These are phyloP conservation scores for Florisuga fusca DNA, from an alignment of 2,797 vertebrate genomes.

Conservation along the genomic window DNA sequence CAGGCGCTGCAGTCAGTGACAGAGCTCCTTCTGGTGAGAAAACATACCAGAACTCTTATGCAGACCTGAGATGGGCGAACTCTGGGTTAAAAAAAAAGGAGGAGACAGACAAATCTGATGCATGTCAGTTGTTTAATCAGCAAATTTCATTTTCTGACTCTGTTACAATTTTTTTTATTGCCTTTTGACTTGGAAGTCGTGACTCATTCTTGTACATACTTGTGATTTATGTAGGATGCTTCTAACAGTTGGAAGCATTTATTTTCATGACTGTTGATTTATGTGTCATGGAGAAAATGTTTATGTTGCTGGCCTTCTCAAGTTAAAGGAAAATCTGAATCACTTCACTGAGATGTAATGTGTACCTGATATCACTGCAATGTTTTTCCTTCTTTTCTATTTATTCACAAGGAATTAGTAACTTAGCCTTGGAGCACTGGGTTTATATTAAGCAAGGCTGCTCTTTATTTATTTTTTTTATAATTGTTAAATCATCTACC, in stretches of 20 bases:
- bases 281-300: slow-evolving; percentile 58
- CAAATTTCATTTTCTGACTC: neutral
- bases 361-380: slow-evolving; percentile 14
- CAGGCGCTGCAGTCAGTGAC: slow-evolving; percentile 90
- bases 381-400: slow-evolving; percentile 48
- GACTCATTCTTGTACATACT: neutral
- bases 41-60: accelerated
- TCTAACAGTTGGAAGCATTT: slow-evolving; percentile 8
- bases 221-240: slow-evolving; percentile 21
- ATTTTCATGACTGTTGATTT: slow-evolving; percentile 34
- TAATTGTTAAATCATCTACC: slow-evolving; percentile 37
- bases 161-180: neutral
- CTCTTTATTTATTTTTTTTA: neutral
- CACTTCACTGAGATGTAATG: slow-evolving; percentile 18
- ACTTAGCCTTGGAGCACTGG: neutral
- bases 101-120: neutral
- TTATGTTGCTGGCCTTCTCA: slow-evolving; percentile 61
- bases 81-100: neutral
- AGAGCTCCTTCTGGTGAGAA: slow-evolving; percentile 89
- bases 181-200: slow-evolving; percentile 13
- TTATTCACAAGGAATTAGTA: slow-evolving; percentile 49
- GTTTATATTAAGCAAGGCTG: slow-evolving; percentile 52
- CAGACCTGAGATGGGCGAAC: accelerated
- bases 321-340: slow-evolving; percentile 41
- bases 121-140: neutral